These are phyloP conservation scores for Megalops cyprinoides DNA, from an alignment of 2,797 vertebrate species.

Conservation along the genomic window DNA sequence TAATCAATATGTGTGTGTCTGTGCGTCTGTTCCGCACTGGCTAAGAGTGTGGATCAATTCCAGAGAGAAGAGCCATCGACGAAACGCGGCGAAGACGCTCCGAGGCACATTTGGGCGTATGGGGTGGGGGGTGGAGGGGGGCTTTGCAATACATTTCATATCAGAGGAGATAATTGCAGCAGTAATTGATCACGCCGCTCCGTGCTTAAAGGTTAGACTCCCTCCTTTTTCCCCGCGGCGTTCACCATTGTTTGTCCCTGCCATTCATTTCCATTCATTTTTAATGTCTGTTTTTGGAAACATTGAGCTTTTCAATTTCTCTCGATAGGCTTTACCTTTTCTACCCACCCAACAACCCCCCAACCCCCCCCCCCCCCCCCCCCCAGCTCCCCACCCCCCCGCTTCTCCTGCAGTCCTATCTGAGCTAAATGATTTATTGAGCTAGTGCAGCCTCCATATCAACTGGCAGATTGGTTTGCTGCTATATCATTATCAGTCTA, in stretches of 20 bases:
- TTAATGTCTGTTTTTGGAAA: conserved; percentile 11
- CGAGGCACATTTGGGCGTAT: conserved; percentile 60
- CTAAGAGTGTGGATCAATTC: conserved; percentile 71
- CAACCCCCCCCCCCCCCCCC: conserved; percentile 29
- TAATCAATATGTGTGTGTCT: conserved; percentile 70
- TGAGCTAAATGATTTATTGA: conserved; percentile 78
- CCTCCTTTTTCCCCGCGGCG: conserved; percentile 53
- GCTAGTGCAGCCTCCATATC: conserved; percentile 70
- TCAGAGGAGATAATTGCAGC: conserved; percentile 51
- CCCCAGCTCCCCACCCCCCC: conserved; percentile 45
- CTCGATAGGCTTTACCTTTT: neutral
- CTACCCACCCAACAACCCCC: neutral
- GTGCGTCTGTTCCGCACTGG: conserved; percentile 65
- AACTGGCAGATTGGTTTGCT: conserved; percentile 75
- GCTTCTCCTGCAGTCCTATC: conserved; percentile 50
- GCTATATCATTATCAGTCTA: conserved; percentile 69
- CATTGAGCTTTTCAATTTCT: neutral
- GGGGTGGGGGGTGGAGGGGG: no score
- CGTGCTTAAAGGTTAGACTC: conserved; percentile 44
- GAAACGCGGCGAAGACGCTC: conserved; percentile 68
- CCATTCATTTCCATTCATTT: neutral
- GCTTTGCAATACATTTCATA: conserved; percentile 60
- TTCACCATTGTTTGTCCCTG: neutral
- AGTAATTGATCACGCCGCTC: conserved; percentile 47
- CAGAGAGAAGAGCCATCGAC: conserved; percentile 69